Conservation (phyloP, 2,113 vertebrate genomes). For the Protomyctophum bolini region DNA sequence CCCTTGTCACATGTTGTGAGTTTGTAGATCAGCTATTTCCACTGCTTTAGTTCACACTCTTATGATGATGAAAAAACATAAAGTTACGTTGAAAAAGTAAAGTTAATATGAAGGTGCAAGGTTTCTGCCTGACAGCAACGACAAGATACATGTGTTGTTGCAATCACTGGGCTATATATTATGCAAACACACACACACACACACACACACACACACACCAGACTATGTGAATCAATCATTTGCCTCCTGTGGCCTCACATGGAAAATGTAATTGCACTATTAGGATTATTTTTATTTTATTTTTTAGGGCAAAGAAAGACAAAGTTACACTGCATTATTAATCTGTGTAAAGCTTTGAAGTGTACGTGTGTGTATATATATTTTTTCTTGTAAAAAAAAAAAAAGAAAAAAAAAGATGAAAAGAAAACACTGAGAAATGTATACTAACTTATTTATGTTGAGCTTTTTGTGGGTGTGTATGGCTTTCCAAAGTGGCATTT, state of each 20-base stretch:
- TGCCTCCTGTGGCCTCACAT: slow-evolving; percentile 70
- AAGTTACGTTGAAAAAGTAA: too few relatives aligned
- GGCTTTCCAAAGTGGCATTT: slow-evolving; percentile 90
- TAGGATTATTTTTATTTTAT: slow-evolving; percentile 46
- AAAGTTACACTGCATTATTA: slow-evolving; percentile 82
- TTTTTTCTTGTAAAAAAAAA: slow-evolving; percentile 86
- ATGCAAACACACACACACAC: slow-evolving; percentile 48
- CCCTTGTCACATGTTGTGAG: too few relatives aligned
- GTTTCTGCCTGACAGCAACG: too few relatives aligned
- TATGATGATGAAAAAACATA: too few relatives aligned
- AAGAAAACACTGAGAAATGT: slow-evolving; percentile 92
- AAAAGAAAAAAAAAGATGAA: too few relatives aligned
- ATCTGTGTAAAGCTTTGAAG: slow-evolving; percentile 86
- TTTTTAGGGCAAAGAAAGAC: slow-evolving; percentile 57
- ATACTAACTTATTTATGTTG: slow-evolving; percentile 99
- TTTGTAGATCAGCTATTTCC: too few relatives aligned
- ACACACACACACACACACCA: not conserved
- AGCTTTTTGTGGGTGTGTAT: slow-evolving; percentile 83
- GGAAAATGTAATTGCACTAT: slow-evolving; percentile 79
- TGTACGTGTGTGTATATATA: slow-evolving; percentile 91
- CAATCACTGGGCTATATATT: slow-evolving; percentile 67
- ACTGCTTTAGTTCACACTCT: too few relatives aligned
- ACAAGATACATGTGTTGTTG: slow-evolving; percentile 40
- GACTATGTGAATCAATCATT: slow-evolving; percentile 69
- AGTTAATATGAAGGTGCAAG: too few relatives aligned